Conservation (phyloP, 1,140 invertebrate species). For the Cydia pomonella region DNA sequence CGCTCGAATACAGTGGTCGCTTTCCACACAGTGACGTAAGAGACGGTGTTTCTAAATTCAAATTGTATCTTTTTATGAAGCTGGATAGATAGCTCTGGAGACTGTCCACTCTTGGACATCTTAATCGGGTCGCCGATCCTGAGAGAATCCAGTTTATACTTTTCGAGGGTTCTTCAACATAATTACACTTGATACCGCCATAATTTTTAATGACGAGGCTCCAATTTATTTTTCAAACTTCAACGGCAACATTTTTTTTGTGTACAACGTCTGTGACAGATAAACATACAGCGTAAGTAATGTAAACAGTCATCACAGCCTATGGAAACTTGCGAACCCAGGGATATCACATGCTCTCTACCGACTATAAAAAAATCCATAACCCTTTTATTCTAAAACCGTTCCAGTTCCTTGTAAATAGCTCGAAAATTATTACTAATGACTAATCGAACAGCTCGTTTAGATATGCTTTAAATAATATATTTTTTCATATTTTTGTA, state of each 20-base stretch:
- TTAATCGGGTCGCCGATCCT: conserved; percentile 41
- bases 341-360: too few relatives aligned
- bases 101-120: conserved; percentile 46
- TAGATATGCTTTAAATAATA: too few relatives aligned
- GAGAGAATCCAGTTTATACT: conserved; percentile 34
- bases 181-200: conserved; percentile 32
- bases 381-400: too few relatives aligned
- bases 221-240: conserved; percentile 37
- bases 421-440: too few relatives aligned
- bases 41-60: not conserved
- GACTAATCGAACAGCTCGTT: too few relatives aligned
- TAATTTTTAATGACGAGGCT: conserved; percentile 41
- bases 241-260: conserved; percentile 34
- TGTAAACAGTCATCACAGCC: too few relatives aligned
- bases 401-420: too few relatives aligned
- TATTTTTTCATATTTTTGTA: too few relatives aligned
- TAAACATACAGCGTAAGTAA: too few relatives aligned
- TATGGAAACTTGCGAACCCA: too few relatives aligned
- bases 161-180: conserved; percentile 22
- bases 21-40: not conserved
- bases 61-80: not conserved
- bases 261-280: too few relatives aligned
- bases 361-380: too few relatives aligned
- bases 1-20: not conserved
- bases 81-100: not conserved